phyloP scores from a whole-genome alignment of 1,140 invertebrate species.

The Alviniconcha marisindica region DNA sequence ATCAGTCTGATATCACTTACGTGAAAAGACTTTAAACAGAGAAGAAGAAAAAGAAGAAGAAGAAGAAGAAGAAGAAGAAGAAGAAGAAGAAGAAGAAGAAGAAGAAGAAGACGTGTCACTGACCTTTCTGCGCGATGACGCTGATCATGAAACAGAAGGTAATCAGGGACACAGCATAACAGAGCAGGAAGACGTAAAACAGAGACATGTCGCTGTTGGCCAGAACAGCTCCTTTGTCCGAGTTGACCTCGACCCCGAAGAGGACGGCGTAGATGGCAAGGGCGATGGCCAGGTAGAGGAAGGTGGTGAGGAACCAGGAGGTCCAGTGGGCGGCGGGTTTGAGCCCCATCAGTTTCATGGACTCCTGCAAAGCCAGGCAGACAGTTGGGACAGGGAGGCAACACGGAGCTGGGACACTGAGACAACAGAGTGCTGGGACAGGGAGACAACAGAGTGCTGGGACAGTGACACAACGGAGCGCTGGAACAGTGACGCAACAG shows the following conservation, averaged over 20 bases:
- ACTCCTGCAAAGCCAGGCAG: constrained; percentile 79
- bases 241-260: constrained; percentile 35
- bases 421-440: too few species aligned
- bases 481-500: too few species aligned
- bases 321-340: constrained; percentile 88
- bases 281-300: constrained; percentile 82
- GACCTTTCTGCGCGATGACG: constrained; percentile 81
- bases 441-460: too few species aligned
- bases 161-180: constrained; percentile 79
- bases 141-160: constrained; percentile 78
- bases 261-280: constrained; percentile 75
- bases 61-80: background rate
- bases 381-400: too few species aligned
- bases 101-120: too few species aligned
- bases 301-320: constrained; percentile 88
- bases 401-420: too few species aligned
- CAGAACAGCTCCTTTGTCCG: constrained; percentile 71
- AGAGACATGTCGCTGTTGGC: constrained; percentile 76
- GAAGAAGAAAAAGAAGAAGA: too few species aligned
- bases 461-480: too few species aligned
- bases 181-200: constrained; percentile 78
- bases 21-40: too few species aligned
- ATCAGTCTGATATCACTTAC: too few species aligned
- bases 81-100: too few species aligned
- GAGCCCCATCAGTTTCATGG: constrained; percentile 94